These are phyloP conservation scores for Zygogramma bicolorata DNA, from an alignment of 2,888 invertebrate genomes.

Conservation along the genomic window DNA sequence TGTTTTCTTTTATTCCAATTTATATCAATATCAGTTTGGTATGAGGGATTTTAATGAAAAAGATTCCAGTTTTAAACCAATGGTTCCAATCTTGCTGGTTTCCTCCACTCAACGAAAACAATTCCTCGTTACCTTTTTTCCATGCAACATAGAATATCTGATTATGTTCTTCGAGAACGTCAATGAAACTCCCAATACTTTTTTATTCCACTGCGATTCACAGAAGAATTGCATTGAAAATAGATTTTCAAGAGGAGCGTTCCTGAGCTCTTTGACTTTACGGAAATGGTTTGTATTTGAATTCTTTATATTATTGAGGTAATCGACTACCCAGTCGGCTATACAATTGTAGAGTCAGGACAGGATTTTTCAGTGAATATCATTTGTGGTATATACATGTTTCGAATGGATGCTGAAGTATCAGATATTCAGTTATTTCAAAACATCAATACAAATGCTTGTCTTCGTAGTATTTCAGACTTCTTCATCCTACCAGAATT, in stretches of 20 bases:
- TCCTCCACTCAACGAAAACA: no score
- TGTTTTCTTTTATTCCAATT: no score
- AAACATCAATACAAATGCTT: no score
- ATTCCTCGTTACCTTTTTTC: neutral
- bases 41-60: no score
- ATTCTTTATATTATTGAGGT: neutral
- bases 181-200: neutral
- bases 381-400: no score
- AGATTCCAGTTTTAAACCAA: no score
- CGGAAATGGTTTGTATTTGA: neutral
- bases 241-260: neutral
- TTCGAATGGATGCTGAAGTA: no score
- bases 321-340: neutral
- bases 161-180: neutral
- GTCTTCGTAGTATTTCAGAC: no score
- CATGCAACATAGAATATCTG: neutral
- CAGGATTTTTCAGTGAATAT: neutral
- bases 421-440: no score
- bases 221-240: neutral
- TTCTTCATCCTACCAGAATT: no score
- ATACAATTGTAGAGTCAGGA: neutral
- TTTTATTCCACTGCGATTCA: neutral
- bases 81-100: no score
- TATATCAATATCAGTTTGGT: no score
- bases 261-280: neutral